phyloP scores from a whole-genome alignment of 2,888 invertebrate genomes.

The Crocallis elinguaria region DNA sequence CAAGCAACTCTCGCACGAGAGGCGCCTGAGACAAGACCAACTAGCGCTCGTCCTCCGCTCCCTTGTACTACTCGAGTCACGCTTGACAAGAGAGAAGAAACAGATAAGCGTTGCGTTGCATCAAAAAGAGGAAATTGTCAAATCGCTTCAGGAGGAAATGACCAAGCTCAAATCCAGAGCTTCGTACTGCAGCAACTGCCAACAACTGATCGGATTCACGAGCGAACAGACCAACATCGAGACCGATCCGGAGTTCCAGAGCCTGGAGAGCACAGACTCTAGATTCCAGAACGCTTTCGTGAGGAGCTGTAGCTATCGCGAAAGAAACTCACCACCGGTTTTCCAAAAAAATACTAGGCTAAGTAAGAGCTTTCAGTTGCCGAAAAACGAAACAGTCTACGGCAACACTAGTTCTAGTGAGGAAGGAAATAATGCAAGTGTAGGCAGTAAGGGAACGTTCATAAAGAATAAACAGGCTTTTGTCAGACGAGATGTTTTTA shows the following conservation, averaged over 20 bases:
- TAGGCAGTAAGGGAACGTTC: constrained; percentile 79
- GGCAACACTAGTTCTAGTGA: constrained; percentile 82
- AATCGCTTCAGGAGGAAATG: constrained; percentile 88
- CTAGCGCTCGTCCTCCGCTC: constrained; percentile 89
- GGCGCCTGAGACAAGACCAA: constrained; percentile 88
- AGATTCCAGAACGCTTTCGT: constrained; percentile 78
- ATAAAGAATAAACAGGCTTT: constrained; percentile 85
- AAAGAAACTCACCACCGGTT: constrained; percentile 78
- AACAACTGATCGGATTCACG: constrained; percentile 79
- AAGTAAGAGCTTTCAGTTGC: constrained; percentile 81
- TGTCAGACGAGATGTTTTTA: constrained; percentile 77
- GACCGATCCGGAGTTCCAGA: constrained; percentile 82
- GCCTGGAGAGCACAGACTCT: constrained; percentile 80
- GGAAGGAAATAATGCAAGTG: constrained; percentile 74
- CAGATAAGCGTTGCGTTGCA: constrained; percentile 87
- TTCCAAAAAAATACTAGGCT: constrained; percentile 82
- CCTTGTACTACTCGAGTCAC: constrained; percentile 88
- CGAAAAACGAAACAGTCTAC: constrained; percentile 74
- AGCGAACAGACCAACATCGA: constrained; percentile 83
- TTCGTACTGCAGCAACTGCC: constrained; percentile 79
- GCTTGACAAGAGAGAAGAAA: constrained; percentile 89
- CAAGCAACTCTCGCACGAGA: constrained; percentile 85
- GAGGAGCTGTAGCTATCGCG: constrained; percentile 80
- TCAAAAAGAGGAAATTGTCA: constrained; percentile 89
- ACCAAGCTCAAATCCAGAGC: constrained; percentile 85